Conservation (phyloP, 2,888 invertebrate genomes). For the Nemotelus pantherinus region DNA sequence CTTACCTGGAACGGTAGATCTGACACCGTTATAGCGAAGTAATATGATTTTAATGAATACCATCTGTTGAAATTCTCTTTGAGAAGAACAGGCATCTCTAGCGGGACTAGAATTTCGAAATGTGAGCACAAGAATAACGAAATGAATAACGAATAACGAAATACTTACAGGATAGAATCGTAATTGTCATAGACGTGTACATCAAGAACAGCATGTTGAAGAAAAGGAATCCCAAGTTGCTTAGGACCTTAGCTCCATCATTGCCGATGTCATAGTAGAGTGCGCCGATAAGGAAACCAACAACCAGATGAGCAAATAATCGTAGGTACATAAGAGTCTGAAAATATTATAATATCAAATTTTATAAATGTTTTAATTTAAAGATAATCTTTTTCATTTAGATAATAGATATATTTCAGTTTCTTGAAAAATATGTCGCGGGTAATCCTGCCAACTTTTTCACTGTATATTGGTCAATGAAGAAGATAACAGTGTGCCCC, state of each 20-base stretch:
- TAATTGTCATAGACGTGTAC: constrained; percentile 99
- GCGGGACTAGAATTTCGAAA: constrained; percentile 75
- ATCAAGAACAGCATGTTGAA: constrained; percentile 99
- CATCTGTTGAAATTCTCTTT: constrained; percentile 97
- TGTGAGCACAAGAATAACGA: background rate
- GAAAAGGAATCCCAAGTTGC: constrained; percentile 96
- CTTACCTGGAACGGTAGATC: constrained; percentile 97
- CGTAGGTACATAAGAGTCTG: constrained; percentile 96
- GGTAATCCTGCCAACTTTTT: too few species aligned
- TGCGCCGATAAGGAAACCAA: constrained; percentile 93
- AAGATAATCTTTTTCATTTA: too few species aligned
- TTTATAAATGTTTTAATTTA: constrained; percentile 3
- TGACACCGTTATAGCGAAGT: constrained; percentile 93
- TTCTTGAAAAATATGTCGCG: too few species aligned
- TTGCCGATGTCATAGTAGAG: constrained; percentile 96
- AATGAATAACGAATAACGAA: constrained; percentile 23
- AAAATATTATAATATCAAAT: constrained; percentile 54
- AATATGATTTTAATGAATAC: constrained; percentile 95
- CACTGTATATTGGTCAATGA: too few species aligned
- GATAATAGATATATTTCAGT: too few species aligned
- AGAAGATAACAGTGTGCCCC: too few species aligned
- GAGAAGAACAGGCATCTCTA: constrained; percentile 93
- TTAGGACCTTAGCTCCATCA: constrained; percentile 94
- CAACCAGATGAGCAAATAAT: constrained; percentile 91
- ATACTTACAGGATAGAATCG: constrained; percentile 91